Conservation (phyloP, 2,888 invertebrate genomes). For the Caenorhabditis sp. region DNA sequence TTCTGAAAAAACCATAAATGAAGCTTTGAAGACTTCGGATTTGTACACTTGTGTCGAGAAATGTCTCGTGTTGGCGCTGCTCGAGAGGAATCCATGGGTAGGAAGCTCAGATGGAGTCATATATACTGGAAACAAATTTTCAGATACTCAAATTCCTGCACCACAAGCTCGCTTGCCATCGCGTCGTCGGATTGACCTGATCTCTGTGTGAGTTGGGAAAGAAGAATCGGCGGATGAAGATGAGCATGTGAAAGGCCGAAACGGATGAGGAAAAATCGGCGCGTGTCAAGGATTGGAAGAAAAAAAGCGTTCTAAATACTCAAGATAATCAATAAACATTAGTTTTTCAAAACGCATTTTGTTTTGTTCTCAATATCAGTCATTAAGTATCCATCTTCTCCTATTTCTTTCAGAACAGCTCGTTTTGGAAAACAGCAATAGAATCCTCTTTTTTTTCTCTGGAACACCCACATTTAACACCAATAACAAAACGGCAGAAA, state of each 20-base stretch:
- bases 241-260: background rate
- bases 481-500: too few relatives aligned
- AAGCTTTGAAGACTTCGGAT: background rate
- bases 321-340: too few relatives aligned
- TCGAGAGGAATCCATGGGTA: background rate
- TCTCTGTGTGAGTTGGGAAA: background rate
- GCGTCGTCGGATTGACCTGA: background rate
- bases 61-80: background rate
- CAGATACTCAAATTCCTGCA: background rate
- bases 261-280: too few relatives aligned
- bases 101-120: background rate
- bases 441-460: too few relatives aligned
- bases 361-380: too few relatives aligned
- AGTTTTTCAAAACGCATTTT: too few relatives aligned
- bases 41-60: background rate
- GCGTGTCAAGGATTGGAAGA: too few relatives aligned
- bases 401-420: too few relatives aligned
- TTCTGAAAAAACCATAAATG: background rate
- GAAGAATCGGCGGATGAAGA: background rate
- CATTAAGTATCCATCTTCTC: too few relatives aligned
- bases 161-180: background rate
- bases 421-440: too few relatives aligned
- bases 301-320: too few relatives aligned
- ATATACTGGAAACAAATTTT: background rate
- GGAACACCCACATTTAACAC: too few relatives aligned